Percentiles rank a stretch among this genome's conserved stretches.
These are phyloP conservation scores for Liolophura sinensis DNA, from an alignment of 1,140 invertebrate genomes.

Conservation along the genomic window DNA sequence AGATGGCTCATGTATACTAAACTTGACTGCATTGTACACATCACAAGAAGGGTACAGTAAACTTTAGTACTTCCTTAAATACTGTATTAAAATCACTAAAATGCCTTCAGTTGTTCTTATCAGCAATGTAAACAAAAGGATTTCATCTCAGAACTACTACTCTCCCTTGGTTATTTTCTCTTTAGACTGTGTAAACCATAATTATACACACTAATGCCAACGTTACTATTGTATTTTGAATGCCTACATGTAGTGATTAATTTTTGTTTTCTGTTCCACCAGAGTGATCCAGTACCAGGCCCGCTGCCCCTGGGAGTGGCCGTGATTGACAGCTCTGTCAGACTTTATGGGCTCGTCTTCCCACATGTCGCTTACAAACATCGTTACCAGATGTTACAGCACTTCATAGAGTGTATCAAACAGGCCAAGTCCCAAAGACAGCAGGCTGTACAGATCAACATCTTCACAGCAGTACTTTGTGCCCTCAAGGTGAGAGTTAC, in stretches of 20 bases:
- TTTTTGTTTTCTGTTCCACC: conserved; percentile 15
- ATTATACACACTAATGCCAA: neutral
- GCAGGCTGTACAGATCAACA: conserved; percentile 96
- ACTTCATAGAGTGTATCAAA: conserved; percentile 92
- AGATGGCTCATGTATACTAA: no score
- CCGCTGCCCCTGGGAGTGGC: conserved; percentile 94
- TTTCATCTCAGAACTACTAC: no score
- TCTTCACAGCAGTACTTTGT: conserved; percentile 90
- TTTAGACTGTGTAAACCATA: neutral
- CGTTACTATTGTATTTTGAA: neutral
- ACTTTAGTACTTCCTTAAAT: no score
- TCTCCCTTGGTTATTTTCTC: no score
- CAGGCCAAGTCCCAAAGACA: conserved; percentile 88
- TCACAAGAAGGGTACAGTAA: no score
- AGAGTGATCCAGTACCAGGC: conserved; percentile 67
- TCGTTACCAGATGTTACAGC: conserved; percentile 92
- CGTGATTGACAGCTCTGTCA: conserved; percentile 93
- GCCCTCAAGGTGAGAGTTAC: conserved; percentile 71
- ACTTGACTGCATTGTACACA: no score
- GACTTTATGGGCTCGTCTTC: conserved; percentile 92
- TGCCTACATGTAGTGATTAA: neutral
- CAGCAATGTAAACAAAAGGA: no score
- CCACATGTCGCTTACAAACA: conserved; percentile 94
- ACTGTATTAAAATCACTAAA: no score
- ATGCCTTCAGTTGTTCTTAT: no score